Conservation (phyloP, 2,888 invertebrate species). For the Lypha dubia region DNA sequence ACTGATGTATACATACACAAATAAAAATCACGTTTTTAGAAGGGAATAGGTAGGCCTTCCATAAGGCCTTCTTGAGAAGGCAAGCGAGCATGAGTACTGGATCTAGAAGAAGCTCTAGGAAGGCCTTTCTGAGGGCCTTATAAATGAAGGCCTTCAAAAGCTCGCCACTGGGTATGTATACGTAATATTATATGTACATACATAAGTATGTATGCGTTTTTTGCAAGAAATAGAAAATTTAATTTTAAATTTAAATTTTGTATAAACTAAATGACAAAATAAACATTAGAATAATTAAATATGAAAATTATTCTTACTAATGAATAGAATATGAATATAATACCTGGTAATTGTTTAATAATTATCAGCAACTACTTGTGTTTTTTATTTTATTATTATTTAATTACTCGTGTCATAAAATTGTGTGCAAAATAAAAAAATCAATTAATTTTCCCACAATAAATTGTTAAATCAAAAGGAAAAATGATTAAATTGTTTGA, state of each 20-base stretch:
- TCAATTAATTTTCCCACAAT: constrained; percentile 4
- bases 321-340: constrained; percentile 30
- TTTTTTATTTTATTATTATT: not conserved
- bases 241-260: not conserved
- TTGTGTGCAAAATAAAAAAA: not conserved
- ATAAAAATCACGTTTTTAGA: no score
- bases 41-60: no score
- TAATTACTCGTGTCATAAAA: not conserved
- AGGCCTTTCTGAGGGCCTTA: no score
- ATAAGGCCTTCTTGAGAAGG: no score
- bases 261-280: not conserved
- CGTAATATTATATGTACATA: no score
- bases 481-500: not conserved
- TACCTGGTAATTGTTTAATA: constrained; percentile 59
- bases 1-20: no score
- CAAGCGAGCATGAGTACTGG: no score
- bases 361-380: constrained; percentile 43
- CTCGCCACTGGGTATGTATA: no score
- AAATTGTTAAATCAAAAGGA: constrained; percentile 7
- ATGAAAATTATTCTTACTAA: not conserved
- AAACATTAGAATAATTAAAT: constrained; percentile 27
- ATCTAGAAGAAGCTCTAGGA: no score
- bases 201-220: no score
- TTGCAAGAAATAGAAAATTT: no score
- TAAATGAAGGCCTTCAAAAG: no score